A percentile compares a stretch with the other conserved stretches of the same genome.
Evolutionary conservation across 2,888 invertebrate genomes (phyloP).

Genomic region (Aquatica leii): DNA sequence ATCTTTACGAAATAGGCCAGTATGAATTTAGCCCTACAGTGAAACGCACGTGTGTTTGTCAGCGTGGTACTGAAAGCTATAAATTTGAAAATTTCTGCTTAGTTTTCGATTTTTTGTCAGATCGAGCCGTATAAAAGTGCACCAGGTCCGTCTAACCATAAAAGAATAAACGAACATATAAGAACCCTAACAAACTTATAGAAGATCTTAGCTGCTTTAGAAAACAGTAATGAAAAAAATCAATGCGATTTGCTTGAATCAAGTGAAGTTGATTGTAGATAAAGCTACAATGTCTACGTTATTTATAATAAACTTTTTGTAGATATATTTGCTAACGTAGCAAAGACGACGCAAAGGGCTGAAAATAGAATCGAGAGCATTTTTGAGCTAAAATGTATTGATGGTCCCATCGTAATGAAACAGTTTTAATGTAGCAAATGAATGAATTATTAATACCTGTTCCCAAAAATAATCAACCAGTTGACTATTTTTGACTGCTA

Average conservation of each 20-base stretch:
- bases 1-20: too few species aligned
- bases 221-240: neutral
- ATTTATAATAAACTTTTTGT: slow-evolving; percentile 1
- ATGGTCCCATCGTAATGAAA: neutral
- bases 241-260: neutral
- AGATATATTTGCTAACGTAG: slow-evolving; percentile 5
- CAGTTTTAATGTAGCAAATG: too few species aligned
- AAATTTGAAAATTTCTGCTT: too few species aligned
- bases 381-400: neutral
- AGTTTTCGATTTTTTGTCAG: neutral
- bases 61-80: too few species aligned
- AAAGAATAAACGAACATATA: neutral
- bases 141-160: slow-evolving; percentile 5
- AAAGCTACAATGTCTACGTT: slow-evolving; percentile 1
- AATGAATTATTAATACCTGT: neutral
- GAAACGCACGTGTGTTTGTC: too few species aligned
- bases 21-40: too few species aligned
- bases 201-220: neutral
- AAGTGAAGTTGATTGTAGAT: neutral
- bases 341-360: neutral
- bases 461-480: too few species aligned
- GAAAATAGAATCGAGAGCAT: neutral
- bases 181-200: neutral
- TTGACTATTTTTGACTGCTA: too few species aligned
- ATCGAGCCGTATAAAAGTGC: neutral